Evolutionary conservation across 2,888 invertebrate species (phyloP).

Genomic region (Helleia helle): DNA sequence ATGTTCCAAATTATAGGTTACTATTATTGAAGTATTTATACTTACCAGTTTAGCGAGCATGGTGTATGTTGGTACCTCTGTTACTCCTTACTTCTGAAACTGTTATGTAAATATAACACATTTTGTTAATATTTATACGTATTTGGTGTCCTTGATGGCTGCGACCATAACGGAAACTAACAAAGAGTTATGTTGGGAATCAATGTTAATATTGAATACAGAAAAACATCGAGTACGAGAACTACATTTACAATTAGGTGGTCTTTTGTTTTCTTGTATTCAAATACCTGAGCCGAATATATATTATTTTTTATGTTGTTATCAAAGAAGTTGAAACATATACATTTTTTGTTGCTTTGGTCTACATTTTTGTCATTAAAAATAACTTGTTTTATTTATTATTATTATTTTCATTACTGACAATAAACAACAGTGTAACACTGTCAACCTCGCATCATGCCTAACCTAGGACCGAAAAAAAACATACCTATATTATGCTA

Average conservation of each 20-base stretch:
- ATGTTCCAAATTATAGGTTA: no score
- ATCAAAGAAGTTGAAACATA: no score
- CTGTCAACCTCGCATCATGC: no score
- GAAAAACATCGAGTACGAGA: conserved; percentile 49
- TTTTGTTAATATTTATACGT: conserved; percentile 54
- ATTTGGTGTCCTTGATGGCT: conserved; percentile 48
- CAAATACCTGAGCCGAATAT: conserved; percentile 34
- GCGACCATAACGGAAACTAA: conserved; percentile 56
- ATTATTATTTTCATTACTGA: no score
- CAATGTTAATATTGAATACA: conserved; percentile 51
- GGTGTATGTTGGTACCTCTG: conserved; percentile 17
- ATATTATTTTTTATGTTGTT: conserved; percentile 16
- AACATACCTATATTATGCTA: no score
- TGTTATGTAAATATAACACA: conserved; percentile 30
- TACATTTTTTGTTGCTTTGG: no score
- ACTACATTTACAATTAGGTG: conserved; percentile 52
- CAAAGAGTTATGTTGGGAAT: conserved; percentile 52
- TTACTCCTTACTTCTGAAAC: conserved; percentile 25
- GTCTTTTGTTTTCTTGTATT: conserved; percentile 45
- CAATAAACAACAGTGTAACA: no score
- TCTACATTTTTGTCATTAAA: no score
- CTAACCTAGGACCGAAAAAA: no score
- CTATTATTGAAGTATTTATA: conserved; percentile 18
- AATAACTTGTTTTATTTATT: background rate
- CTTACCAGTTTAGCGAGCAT: conserved; percentile 65